Evolutionary conservation across 2,797 vertebrate species (phyloP).

Genomic region (Clarias pachynema): DNA sequence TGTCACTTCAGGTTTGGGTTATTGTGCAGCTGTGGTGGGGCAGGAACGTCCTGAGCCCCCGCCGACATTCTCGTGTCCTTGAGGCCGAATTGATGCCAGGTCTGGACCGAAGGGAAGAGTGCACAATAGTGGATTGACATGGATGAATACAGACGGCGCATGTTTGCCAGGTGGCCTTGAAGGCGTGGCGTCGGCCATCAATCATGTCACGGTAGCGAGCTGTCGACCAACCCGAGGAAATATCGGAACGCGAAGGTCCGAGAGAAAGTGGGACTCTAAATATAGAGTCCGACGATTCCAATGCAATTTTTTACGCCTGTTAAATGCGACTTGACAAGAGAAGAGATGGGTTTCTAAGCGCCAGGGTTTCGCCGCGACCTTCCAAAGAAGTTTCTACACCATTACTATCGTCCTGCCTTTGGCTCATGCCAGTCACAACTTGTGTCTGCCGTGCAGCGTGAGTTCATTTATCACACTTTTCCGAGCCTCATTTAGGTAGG

Average conservation of each 20-base stretch:
- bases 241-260: constrained; percentile 51
- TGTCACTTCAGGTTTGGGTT: constrained; percentile 52
- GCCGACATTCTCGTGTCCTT: constrained; percentile 50
- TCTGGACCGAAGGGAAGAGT: constrained; percentile 26
- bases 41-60: constrained; percentile 23
- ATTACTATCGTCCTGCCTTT: constrained; percentile 56
- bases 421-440: constrained; percentile 50
- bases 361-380: constrained; percentile 47
- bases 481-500: constrained; percentile 55
- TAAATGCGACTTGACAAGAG: constrained; percentile 59
- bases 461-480: constrained; percentile 59
- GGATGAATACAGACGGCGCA: constrained; percentile 52
- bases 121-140: constrained; percentile 42
- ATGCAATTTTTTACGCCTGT: constrained; percentile 60
- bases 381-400: constrained; percentile 50
- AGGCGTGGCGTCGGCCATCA: constrained; percentile 51
- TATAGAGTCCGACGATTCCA: constrained; percentile 49
- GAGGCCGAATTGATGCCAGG: constrained; percentile 50
- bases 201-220: constrained; percentile 33
- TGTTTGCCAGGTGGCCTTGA: constrained; percentile 51
- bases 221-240: constrained; percentile 40
- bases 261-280: constrained; percentile 54
- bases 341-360: constrained; percentile 45
- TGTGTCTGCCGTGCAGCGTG: constrained; percentile 24
- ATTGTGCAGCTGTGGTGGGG: constrained; percentile 29